These are phyloP conservation scores for Drosophila nebulosa DNA, from an alignment of 1,140 invertebrate species.

Conservation along the genomic window DNA sequence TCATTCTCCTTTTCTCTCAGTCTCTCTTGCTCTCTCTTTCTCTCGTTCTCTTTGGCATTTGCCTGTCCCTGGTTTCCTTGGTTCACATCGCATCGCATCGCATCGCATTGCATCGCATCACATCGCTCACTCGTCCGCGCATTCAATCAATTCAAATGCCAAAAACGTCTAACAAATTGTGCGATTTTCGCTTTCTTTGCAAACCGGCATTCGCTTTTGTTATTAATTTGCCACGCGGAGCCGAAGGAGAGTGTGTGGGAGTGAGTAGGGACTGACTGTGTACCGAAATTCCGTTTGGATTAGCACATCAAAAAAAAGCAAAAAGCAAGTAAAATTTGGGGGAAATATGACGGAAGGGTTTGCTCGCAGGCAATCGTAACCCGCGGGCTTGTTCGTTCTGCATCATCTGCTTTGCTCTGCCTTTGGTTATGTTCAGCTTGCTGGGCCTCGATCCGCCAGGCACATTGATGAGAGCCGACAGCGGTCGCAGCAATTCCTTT, in stretches of 20 bases:
- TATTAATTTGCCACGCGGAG: constrained; percentile 58
- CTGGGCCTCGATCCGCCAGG: not conserved
- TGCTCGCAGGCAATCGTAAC: not conserved
- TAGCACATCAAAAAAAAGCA: constrained; percentile 24
- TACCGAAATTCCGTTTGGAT: constrained; percentile 52
- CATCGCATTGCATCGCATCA: constrained; percentile 23
- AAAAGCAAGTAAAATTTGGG: constrained; percentile 50
- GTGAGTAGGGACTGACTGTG: not conserved
- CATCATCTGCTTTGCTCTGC: not conserved
- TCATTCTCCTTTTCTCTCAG: not conserved
- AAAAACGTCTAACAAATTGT: constrained; percentile 63
- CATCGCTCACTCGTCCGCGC: constrained; percentile 35
- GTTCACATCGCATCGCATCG: not conserved
- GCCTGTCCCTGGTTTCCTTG: not conserved
- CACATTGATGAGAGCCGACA: constrained; percentile 1
- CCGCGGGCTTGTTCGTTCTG: not conserved
- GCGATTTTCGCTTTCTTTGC: constrained; percentile 39
- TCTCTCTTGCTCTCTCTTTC: not conserved
- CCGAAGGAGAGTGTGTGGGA: not conserved
- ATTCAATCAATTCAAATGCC: constrained; percentile 72
- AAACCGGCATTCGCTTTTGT: constrained; percentile 27
- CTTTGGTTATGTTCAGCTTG: not conserved
- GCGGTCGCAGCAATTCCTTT: not conserved
- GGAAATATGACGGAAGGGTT: constrained; percentile 6
- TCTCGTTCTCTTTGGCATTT: not conserved